Evolutionary conservation across 2,797 vertebrate species (phyloP).

Genomic region (Mormyrops attenuatus): DNA sequence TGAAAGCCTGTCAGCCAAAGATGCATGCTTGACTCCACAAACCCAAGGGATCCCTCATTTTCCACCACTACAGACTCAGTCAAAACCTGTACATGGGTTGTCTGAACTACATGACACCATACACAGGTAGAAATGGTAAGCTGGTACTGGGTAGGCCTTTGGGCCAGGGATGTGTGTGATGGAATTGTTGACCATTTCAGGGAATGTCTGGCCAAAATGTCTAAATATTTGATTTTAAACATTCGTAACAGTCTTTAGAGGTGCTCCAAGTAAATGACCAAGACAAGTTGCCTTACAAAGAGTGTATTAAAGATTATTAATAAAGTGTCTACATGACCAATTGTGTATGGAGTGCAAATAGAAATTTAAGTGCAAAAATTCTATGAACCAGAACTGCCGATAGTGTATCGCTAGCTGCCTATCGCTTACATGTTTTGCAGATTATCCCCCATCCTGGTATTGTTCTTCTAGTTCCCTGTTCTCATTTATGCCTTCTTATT

Average conservation of each 20-base stretch:
- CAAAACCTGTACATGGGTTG: background rate
- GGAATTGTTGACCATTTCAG: background rate
- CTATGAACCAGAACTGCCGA: background rate
- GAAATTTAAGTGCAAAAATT: background rate
- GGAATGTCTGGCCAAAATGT: conserved; percentile 15
- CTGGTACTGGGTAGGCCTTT: background rate
- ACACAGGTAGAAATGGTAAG: background rate
- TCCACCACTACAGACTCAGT: background rate
- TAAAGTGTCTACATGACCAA: conserved; percentile 9
- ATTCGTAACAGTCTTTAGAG: background rate
- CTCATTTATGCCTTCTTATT: background rate
- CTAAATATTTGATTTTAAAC: conserved; percentile 2
- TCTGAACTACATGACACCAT: background rate
- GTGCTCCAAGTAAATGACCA: background rate
- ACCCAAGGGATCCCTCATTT: background rate
- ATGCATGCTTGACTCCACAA: background rate
- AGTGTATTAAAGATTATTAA: background rate
- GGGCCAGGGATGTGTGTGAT: background rate
- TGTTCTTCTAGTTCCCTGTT: no score
- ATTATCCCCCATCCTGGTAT: background rate
- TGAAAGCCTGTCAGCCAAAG: background rate
- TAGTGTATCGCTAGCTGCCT: background rate
- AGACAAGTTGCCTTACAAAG: conserved; percentile 1
- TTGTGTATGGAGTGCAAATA: conserved; percentile 7
- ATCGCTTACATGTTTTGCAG: background rate